Evolutionary conservation across 2,888 invertebrate genomes (phyloP), one percentile per base, ranked within the genome.

Genomic region (Tricholauxania praeusta): DNA sequence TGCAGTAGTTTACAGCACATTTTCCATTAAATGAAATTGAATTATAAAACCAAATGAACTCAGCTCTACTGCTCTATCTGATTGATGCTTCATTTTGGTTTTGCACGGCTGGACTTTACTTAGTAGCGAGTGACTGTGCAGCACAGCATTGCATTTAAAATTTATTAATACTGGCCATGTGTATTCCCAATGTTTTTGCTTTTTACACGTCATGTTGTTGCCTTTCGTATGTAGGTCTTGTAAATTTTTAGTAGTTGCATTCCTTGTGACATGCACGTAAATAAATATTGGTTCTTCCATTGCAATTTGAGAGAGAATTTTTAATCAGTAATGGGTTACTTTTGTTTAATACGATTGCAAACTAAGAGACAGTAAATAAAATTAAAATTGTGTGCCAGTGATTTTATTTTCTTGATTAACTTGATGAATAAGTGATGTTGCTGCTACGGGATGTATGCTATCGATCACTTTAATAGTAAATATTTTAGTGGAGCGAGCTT

Each of bases 11-110:
- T n/a, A 32, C 32, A 32, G n/a, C 22, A 28, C 28, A 60, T 8
- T 15, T 28, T 60, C 28, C 28, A 28, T 51, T 49, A 64, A 48
- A 49, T 64, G 64, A 64, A 64, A 64, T 64, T 64, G 60, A 60
- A 59, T 69, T 59, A 51, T 62, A 60, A 60, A 69, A 51, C 60
- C 69, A 69, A 69, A 69, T 69, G 51, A 49, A 69, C 39, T 47
- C n/a, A n/a, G 12, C 32, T 63, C 63, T 39, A 14, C 22, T 60
- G 15, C 14, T 32, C 32, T 28, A 4, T 12, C 19, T 65, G 49
- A 32, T 65, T 22, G 55, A 17, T 55, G 55, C 55, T 19, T 17
- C 22, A 22, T 55, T 55, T 55, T 17, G 12, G 3, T 12, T 19
- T 19, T 19, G 55, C 19, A 55, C 55, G 55, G 22, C 12, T 17